Evolutionary conservation across 2,797 vertebrate species (phyloP).

Genomic region (Vultur gryphus): DNA sequence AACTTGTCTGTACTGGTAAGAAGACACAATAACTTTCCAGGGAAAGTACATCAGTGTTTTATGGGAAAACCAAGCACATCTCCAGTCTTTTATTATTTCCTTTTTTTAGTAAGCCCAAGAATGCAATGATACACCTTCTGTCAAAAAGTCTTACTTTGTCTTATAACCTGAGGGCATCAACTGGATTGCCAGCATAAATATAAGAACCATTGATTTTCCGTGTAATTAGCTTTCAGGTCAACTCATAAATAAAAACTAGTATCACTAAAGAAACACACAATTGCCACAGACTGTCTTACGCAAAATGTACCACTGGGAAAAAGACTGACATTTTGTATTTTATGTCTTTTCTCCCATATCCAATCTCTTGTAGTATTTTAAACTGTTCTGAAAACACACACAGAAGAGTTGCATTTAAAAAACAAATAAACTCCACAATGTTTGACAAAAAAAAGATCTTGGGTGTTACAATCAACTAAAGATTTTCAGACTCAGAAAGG

Average conservation of each 20-base stretch:
- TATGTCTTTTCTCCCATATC: neutral
- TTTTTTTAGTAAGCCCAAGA: neutral
- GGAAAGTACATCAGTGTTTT: neutral
- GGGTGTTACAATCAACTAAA: neutral
- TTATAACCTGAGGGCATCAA: neutral
- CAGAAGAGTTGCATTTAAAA: neutral
- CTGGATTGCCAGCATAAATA: neutral
- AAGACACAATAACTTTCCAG: neutral
- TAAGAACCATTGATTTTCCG: neutral
- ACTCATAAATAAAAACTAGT: neutral
- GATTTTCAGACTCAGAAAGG: neutral
- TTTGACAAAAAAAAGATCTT: neutral
- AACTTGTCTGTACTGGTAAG: conserved; percentile 92
- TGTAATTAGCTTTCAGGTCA: neutral
- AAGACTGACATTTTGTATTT: neutral
- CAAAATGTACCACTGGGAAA: neutral
- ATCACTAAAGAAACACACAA: neutral
- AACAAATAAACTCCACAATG: accelerated
- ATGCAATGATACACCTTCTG: neutral
- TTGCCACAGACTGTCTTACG: neutral
- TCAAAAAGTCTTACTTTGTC: neutral
- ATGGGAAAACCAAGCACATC: neutral
- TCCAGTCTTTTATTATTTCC: neutral
- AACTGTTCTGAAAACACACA: neutral
- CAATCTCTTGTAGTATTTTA: neutral